Evolutionary conservation across 2,113 vertebrate genomes (phyloP), one percentile per base, ranked within the genome.

Genomic region (Lamprologus lemairii): DNA sequence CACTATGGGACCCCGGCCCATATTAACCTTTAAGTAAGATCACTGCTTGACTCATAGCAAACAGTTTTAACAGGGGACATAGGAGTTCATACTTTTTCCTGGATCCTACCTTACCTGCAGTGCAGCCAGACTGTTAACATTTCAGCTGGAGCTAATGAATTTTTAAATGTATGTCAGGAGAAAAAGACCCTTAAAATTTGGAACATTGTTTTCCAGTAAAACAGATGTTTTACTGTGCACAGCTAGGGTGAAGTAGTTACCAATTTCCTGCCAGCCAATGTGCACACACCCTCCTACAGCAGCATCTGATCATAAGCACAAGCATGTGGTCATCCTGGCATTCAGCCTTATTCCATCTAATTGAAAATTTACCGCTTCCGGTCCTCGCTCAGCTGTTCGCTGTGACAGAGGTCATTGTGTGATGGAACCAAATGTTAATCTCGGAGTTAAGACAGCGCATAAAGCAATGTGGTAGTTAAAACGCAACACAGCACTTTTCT

Each of bases 271-370:
- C 80, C 40, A 28, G 54, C 35, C 54, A 82, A 45, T 60, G 73
- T 26, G 8, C n/a, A 37, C 45, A 49, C 35, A 49, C 49, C 13
- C 55, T 13, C 42, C 80, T 54, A 71, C 45, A 63, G 71, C 37
- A 85, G 28, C 21, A 53, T 82, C 51, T 83, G 81, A 86, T 35
- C 82, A 84, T 71, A 73, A 82, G 26, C 80, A 82, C 49, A 86
- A 80, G 23, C n/a, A 47, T 54, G 84, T 37, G 12, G 53, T 90
- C 53, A 75, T 82, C 35, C 82, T 92, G 93, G 91, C 90, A 82
- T 16, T 7, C 9, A 12, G 88, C 85, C 91, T 93, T 80, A 88
- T 92, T 92, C 90, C 86, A 33, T 89, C 86, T 94, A 93, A 95
- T 93, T 94, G 88, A 93, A 93, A 89, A 82, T 86, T 88, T 88